Percentiles rank a stretch among this genome's conserved stretches.
Evolutionary conservation across 2,113 vertebrate species (phyloP).

Genomic region (Glareola pratincola): DNA sequence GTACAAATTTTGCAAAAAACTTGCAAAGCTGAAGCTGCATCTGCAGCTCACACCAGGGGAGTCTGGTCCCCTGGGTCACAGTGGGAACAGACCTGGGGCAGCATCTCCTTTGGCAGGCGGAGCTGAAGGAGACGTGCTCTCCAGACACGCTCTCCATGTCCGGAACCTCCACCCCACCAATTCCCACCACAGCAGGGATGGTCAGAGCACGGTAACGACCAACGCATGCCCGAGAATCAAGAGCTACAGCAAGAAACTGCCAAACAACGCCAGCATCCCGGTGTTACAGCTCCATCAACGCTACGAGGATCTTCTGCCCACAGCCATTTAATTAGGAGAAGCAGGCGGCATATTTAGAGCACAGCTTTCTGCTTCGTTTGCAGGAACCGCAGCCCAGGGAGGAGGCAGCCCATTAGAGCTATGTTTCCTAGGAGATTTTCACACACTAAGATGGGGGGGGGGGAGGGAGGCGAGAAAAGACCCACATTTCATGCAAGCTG

Average conservation of each 20-base stretch:
- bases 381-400: neutral
- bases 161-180: neutral
- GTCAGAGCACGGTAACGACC: accelerated
- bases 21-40: neutral
- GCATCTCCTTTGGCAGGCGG: accelerated
- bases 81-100: accelerated
- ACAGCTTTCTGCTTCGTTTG: neutral
- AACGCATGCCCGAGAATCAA: accelerated
- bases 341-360: neutral
- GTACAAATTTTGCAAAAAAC: too few relatives aligned
- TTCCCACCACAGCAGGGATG: accelerated
- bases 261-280: neutral
- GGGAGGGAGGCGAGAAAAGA: accelerated
- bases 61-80: too few relatives aligned
- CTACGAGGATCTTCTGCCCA: neutral
- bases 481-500: neutral
- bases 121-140: neutral
- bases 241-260: neutral
- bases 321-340: neutral
- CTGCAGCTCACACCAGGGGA: accelerated
- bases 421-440: constrained; percentile 59
- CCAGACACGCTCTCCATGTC: accelerated
- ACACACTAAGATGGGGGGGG: neutral
- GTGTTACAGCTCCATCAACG: accelerated
- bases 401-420: neutral